Base-by-base conservation (phyloP, 1,140 invertebrate species). In the Eupeodes corollae region DNA sequence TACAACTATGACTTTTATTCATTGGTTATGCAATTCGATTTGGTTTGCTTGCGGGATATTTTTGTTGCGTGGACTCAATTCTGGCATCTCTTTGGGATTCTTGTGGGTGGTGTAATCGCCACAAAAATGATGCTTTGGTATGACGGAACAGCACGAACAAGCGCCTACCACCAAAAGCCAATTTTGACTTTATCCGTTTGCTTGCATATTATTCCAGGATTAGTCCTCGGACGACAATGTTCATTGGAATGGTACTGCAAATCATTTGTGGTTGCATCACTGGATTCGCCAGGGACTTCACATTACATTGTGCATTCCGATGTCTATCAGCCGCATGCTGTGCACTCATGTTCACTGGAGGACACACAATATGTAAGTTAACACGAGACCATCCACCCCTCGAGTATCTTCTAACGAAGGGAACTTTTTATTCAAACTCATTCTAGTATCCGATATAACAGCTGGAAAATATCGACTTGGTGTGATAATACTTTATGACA, bases 31-130 rank as follows among this genome's bases (percentile, higher is more conserved):
- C 54, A 70, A 51, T 71, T 64, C 48, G 58, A 71, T 55, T 49
- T 71, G 54, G 63, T 70, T n/a, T 71, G 69, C 33, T 48, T 68
- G 19, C 47, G 62, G 11, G 66, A 65, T 43, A 70, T 70, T 15
- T 65, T 71, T 21, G 54, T 71, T 18, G 67, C 69, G 3, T 67
- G 67, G 54, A 69, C 68, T 2, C 69, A 71, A 52, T 69, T 59
- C 41, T 71, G 69, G 61, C 69, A 71, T 63, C 56, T 71, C 47
- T 68, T 69, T 19, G 69, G 69, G 2, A 68, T 71, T 3, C 57
- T 70, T 5, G 55, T 70, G 6, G 69, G 69, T 11, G 69, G 69
- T 14, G 55, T 70, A 0, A 11, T 61, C 32, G 68, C 59, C 26
- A 70, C 66, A 34, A 64, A 68, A 46, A 57, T 68, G 50, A 69